Percentiles rank a stretch among this genome's conserved stretches.
These are phyloP conservation scores for Elachura formosa DNA, from an alignment of 2,113 vertebrate genomes.

Conservation along the genomic window DNA sequence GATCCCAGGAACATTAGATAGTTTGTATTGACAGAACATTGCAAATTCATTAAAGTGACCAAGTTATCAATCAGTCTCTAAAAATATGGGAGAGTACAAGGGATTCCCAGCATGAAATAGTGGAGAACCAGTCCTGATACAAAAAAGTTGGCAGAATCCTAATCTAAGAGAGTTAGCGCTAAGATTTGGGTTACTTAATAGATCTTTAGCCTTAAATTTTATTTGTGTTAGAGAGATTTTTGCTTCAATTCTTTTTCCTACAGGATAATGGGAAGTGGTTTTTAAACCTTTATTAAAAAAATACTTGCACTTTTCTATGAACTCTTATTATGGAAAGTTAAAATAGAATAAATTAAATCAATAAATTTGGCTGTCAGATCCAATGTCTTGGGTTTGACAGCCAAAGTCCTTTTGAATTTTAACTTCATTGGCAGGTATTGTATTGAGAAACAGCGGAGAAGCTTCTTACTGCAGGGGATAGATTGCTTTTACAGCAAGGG, in stretches of 20 bases:
- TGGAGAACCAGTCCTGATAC: background rate
- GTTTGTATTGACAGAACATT: background rate
- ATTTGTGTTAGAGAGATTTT: fast-evolving
- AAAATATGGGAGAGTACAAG: background rate
- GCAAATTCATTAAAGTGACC: background rate
- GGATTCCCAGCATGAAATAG: background rate
- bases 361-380: no score
- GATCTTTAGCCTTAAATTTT: background rate
- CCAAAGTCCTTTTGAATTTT: background rate
- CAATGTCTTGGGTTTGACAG: background rate
- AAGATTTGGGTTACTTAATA: background rate
- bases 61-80: background rate
- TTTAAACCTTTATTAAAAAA: background rate
- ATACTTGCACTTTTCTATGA: background rate
- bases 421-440: background rate
- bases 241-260: background rate
- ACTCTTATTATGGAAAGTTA: background rate
- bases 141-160: background rate
- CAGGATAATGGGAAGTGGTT: background rate
- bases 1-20: background rate
- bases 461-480: background rate
- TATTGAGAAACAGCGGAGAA: background rate
- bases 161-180: background rate
- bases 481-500: background rate
- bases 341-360: background rate